Evolutionary conservation across 1,140 invertebrate species (phyloP).

Genomic region (Listronotus bonariensis): DNA sequence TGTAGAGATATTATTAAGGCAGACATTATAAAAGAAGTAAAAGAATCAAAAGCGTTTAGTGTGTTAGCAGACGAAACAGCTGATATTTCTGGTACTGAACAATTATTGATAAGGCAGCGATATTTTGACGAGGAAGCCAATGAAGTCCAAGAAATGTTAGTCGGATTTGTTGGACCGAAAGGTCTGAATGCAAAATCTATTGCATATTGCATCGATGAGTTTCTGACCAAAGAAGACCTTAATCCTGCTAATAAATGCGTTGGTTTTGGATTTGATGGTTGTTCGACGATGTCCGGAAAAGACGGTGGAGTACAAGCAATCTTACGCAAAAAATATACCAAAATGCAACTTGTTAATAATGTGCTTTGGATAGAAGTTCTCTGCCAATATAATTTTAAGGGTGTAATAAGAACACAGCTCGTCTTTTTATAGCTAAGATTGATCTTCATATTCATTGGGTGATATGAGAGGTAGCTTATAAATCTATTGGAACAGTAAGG

Average conservation of each 20-base stretch:
- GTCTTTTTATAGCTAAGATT: no score
- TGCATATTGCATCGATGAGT: slow-evolving; percentile 19
- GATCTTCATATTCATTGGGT: no score
- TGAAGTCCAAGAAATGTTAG: no score
- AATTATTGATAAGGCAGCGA: slow-evolving; percentile 26
- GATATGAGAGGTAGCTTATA: no score
- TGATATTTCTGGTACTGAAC: slow-evolving; percentile 27
- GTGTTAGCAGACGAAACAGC: slow-evolving; percentile 30
- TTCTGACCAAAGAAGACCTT: slow-evolving; percentile 27
- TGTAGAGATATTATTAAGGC: slow-evolving; percentile 11
- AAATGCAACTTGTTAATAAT: no score
- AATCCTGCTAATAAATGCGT: slow-evolving; percentile 30
- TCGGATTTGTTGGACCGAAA: no score
- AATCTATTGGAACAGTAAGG: no score
- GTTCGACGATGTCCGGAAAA: slow-evolving; percentile 50
- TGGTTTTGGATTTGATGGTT: slow-evolving; percentile 47
- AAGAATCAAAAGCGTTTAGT: slow-evolving; percentile 19
- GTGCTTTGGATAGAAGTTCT: no score
- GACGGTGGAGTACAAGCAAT: slow-evolving; percentile 48
- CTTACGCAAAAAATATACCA: slow-evolving; percentile 48
- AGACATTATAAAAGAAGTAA: slow-evolving; percentile 27
- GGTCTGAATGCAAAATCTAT: slow-evolving; percentile 24
- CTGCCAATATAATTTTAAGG: no score
- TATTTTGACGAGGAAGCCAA: neutral
- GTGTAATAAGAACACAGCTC: no score